Evolutionary conservation across 2,888 invertebrate species (phyloP).

Genomic region (Epistrophella euchroma): DNA sequence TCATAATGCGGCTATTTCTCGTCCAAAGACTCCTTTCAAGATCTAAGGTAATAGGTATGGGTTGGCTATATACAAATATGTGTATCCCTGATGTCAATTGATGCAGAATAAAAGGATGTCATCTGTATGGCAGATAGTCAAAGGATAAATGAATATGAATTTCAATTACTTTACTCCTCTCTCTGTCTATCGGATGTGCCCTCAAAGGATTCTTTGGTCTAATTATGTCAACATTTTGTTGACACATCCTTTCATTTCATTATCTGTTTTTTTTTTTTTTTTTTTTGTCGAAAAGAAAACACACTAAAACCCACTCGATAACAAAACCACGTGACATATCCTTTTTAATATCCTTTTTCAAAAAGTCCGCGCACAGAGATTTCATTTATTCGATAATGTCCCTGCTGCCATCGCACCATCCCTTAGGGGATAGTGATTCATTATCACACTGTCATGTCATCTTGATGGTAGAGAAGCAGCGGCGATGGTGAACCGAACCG

Average conservation of each 20-base stretch:
- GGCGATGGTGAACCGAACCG: background rate
- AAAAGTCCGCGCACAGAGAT: slow-evolving; percentile 52
- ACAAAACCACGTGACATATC: slow-evolving; percentile 62
- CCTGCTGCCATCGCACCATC: slow-evolving; percentile 39
- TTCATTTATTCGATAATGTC: slow-evolving; percentile 58
- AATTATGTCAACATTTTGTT: slow-evolving; percentile 73
- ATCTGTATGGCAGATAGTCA: slow-evolving; percentile 57
- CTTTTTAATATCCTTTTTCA: slow-evolving; percentile 58
- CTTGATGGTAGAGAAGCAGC: background rate
- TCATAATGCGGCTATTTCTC: slow-evolving; percentile 59
- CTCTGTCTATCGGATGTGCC: slow-evolving; percentile 18
- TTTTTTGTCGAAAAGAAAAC: slow-evolving; percentile 17
- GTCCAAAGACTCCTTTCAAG: slow-evolving; percentile 46
- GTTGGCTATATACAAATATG: background rate
- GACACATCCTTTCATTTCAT: slow-evolving; percentile 67
- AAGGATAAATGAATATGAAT: slow-evolving; percentile 73
- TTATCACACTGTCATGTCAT: slow-evolving; percentile 71
- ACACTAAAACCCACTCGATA: slow-evolving; percentile 36
- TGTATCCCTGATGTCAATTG: slow-evolving; percentile 63
- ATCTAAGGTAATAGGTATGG: background rate
- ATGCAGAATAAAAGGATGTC: slow-evolving; percentile 65
- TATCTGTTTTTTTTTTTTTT: slow-evolving; percentile 39
- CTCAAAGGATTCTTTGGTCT: slow-evolving; percentile 70
- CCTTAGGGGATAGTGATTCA: slow-evolving; percentile 71
- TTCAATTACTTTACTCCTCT: slow-evolving; percentile 63